Evolutionary conservation across 35 echinoderm and acorn worm genomes (phyloP).

Genomic region (Holothuria glaberrima): DNA sequence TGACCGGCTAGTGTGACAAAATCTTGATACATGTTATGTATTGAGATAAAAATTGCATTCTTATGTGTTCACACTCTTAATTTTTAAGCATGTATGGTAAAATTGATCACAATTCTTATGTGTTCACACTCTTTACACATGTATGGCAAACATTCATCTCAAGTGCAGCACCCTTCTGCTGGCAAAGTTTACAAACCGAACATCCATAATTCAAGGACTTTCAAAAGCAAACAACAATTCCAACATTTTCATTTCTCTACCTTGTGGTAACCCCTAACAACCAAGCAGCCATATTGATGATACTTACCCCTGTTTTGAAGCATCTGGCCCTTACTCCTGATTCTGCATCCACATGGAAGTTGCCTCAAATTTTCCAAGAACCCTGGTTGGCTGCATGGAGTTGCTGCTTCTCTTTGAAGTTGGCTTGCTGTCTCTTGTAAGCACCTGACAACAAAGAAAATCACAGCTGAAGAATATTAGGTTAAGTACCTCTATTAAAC

Average conservation of each 20-base stretch:
- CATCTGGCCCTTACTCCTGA: constrained; percentile 53
- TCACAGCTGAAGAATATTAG: too few relatives aligned
- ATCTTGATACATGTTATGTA: too few relatives aligned
- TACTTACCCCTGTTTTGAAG: constrained; percentile 6
- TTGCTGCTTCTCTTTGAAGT: background rate
- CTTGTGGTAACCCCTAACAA: background rate
- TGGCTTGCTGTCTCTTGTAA: constrained; percentile 39
- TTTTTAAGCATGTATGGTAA: too few relatives aligned
- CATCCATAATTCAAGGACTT: background rate
- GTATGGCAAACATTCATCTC: too few relatives aligned
- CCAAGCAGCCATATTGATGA: background rate
- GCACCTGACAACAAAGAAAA: constrained; percentile 20
- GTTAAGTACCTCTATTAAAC: too few relatives aligned
- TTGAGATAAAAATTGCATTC: too few relatives aligned
- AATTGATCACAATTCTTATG: too few relatives aligned
- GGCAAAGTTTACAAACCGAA: background rate
- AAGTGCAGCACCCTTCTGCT: too few relatives aligned
- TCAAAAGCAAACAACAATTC: background rate
- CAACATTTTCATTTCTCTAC: background rate
- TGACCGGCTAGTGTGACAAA: too few relatives aligned
- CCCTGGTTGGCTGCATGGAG: background rate
- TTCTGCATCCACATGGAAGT: constrained; percentile 86
- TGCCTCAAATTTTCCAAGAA: constrained; percentile 82
- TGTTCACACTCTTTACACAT: too few relatives aligned
- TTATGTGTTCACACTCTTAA: too few relatives aligned